Evolutionary conservation across 2,113 vertebrate genomes (phyloP).

Genomic region (Cyphomyrus plagiostoma): DNA sequence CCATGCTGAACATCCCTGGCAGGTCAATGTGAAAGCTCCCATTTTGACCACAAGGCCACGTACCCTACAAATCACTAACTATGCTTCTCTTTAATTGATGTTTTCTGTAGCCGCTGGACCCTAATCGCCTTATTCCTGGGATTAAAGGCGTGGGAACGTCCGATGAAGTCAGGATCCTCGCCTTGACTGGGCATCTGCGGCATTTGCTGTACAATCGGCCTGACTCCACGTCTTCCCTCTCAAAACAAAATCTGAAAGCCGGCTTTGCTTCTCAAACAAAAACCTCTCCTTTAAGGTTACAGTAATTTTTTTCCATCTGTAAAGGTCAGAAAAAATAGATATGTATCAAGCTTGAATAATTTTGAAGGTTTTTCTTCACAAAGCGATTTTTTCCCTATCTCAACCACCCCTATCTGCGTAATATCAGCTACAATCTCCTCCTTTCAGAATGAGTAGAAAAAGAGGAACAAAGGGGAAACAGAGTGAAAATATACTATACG

Average conservation of each 20-base stretch:
- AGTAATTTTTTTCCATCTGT: constrained; percentile 1
- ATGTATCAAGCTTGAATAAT: constrained; percentile 31
- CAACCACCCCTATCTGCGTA: constrained; percentile 16
- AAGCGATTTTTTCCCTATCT: background rate
- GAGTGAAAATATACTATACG: constrained; percentile 1
- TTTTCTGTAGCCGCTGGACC: constrained; percentile 52
- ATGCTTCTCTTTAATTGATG: constrained; percentile 56
- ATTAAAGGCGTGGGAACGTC: constrained; percentile 55
- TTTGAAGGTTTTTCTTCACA: constrained; percentile 19
- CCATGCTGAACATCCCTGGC: background rate
- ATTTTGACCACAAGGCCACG: constrained; percentile 47
- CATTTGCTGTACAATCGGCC: background rate
- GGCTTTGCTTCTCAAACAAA: constrained; percentile 22
- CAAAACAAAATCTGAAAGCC: background rate
- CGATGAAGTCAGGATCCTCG: constrained; percentile 48
- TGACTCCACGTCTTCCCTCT: background rate
- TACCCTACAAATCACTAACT: constrained; percentile 45
- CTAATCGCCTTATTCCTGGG: constrained; percentile 62
- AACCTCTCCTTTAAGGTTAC: constrained; percentile 25
- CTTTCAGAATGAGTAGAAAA: constrained; percentile 14
- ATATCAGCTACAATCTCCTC: constrained; percentile 21
- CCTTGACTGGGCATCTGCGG: constrained; percentile 42
- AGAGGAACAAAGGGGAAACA: constrained; percentile 18
- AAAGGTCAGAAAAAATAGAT: constrained; percentile 25
- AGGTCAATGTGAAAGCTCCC: constrained; percentile 43